phyloP scores from a whole-genome alignment of 2,797 vertebrate genomes.

The Sebastes glaucus region DNA sequence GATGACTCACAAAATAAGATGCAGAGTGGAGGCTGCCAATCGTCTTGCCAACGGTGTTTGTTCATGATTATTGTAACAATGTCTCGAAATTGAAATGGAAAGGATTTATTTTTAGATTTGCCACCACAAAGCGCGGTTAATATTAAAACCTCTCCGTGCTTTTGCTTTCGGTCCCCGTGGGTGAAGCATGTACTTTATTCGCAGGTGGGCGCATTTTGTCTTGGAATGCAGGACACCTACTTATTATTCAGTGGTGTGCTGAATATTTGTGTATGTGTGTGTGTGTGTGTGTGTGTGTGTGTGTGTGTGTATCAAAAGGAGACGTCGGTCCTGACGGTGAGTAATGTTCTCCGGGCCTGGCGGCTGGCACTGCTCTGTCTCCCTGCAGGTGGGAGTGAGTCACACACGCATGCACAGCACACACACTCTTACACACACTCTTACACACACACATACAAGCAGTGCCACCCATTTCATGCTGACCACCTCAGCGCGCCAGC shows the following conservation, averaged over 20 bases:
- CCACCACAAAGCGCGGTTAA: not conserved
- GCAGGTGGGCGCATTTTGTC: slow-evolving; percentile 61
- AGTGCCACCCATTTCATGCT: slow-evolving; percentile 56
- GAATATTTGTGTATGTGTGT: slow-evolving; percentile 33
- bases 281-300: slow-evolving; percentile 1
- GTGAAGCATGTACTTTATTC: slow-evolving; percentile 39
- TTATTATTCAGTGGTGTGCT: slow-evolving; percentile 68
- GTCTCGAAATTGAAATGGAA: slow-evolving; percentile 19
- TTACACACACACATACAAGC: slow-evolving; percentile 2
- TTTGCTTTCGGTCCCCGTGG: slow-evolving; percentile 12
- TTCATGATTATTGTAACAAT: slow-evolving; percentile 14
- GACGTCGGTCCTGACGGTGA: slow-evolving; percentile 76
- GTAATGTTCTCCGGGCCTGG: slow-evolving; percentile 80
- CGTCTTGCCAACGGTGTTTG: slow-evolving; percentile 2
- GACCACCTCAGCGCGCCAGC: slow-evolving; percentile 70
- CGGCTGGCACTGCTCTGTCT: slow-evolving; percentile 74
- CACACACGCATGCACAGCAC: slow-evolving; percentile 48
- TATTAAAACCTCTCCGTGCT: not conserved
- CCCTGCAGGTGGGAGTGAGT: slow-evolving; percentile 82
- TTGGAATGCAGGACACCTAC: slow-evolving; percentile 58
- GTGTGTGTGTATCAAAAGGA: slow-evolving; percentile 52
- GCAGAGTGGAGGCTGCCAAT: slow-evolving; percentile 8
- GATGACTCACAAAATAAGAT: slow-evolving; percentile 32
- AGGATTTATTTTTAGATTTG: slow-evolving; percentile 32
- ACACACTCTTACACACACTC: not conserved